Evolutionary conservation across 2,888 invertebrate genomes (phyloP), one percentile per base, ranked within the genome.

Genomic region (Hipparchia sbordonii): DNA sequence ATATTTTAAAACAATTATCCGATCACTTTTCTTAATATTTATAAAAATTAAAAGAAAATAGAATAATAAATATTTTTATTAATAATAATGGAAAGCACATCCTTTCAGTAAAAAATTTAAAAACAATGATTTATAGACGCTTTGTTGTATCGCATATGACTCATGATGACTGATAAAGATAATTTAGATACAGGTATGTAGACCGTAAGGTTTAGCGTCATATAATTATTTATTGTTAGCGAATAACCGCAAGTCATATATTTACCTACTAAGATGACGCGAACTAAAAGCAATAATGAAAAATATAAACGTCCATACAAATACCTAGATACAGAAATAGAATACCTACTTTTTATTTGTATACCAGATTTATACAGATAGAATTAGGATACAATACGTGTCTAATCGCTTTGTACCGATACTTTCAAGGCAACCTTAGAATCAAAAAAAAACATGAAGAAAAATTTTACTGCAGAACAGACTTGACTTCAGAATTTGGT

Each of bases 111-210:
- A n/a, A 10, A 33, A 56, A 33, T 45, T 8, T 23, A 63, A 45
- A 51, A 59, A 56, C 33, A 45, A 72, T 33, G 33, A 54, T 61
- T 39, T 46, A 56, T 45, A 52, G 61, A 10, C 23, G 67, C 68
- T 70, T 72, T 73, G 70, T 73, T 73, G 52, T 61, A 10, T 52
- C 23, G 60, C 65, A 72, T 59, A 61, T 76, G 75, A 76, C 70
- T 74, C 75, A 60, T 60, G 33, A 48, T 65, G 72, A 67, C 70
- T 74, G 75, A 76, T 74, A 76, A 72, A 70, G 70, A 65, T 61
- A 76, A 72, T 70, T 63, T 39, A 10, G 39, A 67, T 67, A 48
- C n/a, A 59, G 23, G 23, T 65, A 61, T 52, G 23, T 61, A 70
- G 39, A 39, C 39, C 39, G 39, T 39, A 39, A 66, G 65, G 13